A percentile compares a stretch with the other conserved stretches of the same genome.
Evolutionary conservation across 2,797 vertebrate genomes (phyloP).

Genomic region (Anguilla anguilla): DNA sequence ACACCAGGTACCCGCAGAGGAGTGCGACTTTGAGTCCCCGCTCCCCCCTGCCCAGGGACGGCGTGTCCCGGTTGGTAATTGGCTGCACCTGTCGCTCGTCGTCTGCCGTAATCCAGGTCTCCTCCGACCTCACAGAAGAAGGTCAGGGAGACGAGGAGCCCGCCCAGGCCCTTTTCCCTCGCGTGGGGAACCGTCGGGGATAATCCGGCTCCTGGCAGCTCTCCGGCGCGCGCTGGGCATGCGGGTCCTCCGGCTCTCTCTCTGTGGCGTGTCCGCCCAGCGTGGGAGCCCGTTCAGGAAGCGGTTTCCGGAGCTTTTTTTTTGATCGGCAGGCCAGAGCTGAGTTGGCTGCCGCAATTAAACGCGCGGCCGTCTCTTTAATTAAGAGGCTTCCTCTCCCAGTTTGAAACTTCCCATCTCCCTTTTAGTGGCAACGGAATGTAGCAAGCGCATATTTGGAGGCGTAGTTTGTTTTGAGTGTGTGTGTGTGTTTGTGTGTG

Average conservation of each 20-base stretch:
- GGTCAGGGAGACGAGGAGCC: constrained; percentile 68
- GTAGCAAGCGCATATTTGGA: background rate
- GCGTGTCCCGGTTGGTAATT: constrained; percentile 73
- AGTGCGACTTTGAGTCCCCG: constrained; percentile 51
- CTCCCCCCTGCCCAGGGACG: constrained; percentile 55
- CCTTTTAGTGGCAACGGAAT: background rate
- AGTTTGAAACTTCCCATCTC: background rate
- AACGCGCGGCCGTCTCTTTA: background rate
- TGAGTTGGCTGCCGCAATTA: constrained; percentile 24
- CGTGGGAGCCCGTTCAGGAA: constrained; percentile 44
- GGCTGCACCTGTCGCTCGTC: constrained; percentile 83
- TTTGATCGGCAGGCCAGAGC: constrained; percentile 39
- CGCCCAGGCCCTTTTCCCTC: constrained; percentile 44
- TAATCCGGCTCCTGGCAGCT: constrained; percentile 74
- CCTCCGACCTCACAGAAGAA: constrained; percentile 64
- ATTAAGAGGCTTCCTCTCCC: background rate
- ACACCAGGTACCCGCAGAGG: constrained; percentile 60
- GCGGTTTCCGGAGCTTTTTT: background rate
- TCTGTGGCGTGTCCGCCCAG: constrained; percentile 62
- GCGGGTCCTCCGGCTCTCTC: constrained; percentile 54
- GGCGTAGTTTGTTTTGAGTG: no score
- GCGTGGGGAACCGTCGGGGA: constrained; percentile 58
- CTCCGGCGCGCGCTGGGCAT: constrained; percentile 64
- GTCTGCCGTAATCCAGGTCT: constrained; percentile 73
- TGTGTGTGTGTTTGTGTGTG: no score